Conservation (phyloP, 2,113 vertebrate species). For the Platysternon megacephalum region DNA sequence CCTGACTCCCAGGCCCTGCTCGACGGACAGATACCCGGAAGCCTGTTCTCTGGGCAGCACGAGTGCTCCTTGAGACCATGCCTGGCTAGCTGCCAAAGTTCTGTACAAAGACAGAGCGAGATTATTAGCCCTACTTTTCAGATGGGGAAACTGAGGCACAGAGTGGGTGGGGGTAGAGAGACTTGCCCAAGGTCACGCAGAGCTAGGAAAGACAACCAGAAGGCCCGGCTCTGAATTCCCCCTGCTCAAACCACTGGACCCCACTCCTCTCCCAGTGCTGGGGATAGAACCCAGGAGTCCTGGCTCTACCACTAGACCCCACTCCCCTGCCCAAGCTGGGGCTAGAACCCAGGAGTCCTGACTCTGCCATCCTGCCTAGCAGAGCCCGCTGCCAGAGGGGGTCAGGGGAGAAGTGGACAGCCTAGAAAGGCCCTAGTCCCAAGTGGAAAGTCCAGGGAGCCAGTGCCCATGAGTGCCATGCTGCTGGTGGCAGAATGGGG, state of each 20-base stretch:
- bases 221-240: neutral
- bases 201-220: neutral
- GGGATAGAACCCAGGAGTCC: neutral
- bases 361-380: neutral
- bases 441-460: too few relatives aligned
- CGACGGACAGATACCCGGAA: neutral
- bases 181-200: neutral
- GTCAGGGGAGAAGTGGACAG: too few relatives aligned
- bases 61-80: neutral
- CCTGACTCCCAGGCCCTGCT: neutral
- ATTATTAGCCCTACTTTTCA: too few relatives aligned
- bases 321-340: neutral
- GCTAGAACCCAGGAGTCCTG: neutral
- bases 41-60: neutral
- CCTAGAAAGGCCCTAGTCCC: too few relatives aligned
- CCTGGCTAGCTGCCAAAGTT: neutral
- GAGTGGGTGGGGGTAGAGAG: too few relatives aligned
- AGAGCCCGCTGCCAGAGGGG: too few relatives aligned
- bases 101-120: neutral
- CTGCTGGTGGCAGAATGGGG: too few relatives aligned
- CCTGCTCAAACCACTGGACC: too few relatives aligned
- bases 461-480: too few relatives aligned
- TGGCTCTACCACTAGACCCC: neutral
- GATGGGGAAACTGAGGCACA: neutral
- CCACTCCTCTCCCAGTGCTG: neutral